phyloP scores from a whole-genome alignment of 2,888 invertebrate genomes.

The Bombylius major region DNA sequence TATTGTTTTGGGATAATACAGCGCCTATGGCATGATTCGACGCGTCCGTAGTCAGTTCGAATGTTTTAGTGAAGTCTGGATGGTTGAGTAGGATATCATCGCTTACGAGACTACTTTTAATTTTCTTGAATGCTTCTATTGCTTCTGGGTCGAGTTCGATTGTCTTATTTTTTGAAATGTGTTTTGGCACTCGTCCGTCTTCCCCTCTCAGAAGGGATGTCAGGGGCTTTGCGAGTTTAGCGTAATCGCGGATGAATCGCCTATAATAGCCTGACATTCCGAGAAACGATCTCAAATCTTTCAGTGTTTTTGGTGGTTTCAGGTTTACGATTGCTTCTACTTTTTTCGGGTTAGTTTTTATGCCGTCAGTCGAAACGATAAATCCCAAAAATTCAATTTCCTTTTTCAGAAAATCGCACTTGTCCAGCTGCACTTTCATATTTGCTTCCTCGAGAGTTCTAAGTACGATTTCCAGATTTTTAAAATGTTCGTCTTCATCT shows the following conservation, averaged over 20 bases:
- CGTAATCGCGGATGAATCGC: too few relatives aligned
- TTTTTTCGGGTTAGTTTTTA: too few relatives aligned
- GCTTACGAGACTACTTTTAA: background rate
- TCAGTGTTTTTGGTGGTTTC: too few relatives aligned
- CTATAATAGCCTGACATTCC: too few relatives aligned
- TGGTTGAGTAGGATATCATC: background rate
- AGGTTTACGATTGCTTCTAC: too few relatives aligned
- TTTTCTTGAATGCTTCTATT: background rate
- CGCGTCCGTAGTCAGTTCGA: conserved; percentile 8
- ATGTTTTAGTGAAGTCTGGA: background rate
- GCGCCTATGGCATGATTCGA: conserved; percentile 5
- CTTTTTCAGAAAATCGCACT: conserved; percentile 21
- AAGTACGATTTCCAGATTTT: conserved; percentile 4
- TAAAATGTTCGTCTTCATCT: conserved; percentile 5
- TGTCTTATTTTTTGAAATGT: conserved; percentile 8
- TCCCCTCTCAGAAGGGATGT: conserved; percentile 6
- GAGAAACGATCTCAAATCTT: too few relatives aligned
- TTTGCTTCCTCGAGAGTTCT: conserved; percentile 4
- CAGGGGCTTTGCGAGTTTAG: conserved; percentile 15
- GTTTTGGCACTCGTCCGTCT: conserved; percentile 1
- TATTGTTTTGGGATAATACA: background rate
- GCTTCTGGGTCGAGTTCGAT: background rate
- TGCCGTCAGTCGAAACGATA: too few relatives aligned
- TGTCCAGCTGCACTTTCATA: conserved; percentile 5
- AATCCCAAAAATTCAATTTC: conserved; percentile 24